phyloP scores from a whole-genome alignment of 2,888 invertebrate species.

The Dendrolimus houi region DNA sequence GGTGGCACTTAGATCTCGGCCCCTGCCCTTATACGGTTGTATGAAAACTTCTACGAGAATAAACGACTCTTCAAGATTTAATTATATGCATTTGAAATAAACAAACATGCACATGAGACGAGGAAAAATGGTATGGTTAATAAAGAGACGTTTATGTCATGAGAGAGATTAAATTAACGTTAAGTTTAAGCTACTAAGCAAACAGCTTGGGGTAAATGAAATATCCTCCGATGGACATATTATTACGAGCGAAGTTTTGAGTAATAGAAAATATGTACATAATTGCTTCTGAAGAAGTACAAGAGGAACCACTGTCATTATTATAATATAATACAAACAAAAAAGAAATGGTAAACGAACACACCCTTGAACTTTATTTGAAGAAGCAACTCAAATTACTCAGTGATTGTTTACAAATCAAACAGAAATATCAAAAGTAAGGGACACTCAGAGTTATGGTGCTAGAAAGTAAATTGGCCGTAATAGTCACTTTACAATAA shows the following conservation, averaged over 20 bases:
- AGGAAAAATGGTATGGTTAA: neutral
- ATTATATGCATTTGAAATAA: neutral
- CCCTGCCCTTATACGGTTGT: slow-evolving; percentile 49
- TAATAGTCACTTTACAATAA: too few relatives aligned
- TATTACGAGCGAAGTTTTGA: neutral
- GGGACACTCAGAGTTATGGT: neutral
- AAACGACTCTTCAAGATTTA: slow-evolving; percentile 4
- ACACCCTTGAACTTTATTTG: slow-evolving; percentile 5
- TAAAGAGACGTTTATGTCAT: too few relatives aligned
- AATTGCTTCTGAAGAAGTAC: neutral
- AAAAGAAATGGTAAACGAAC: neutral
- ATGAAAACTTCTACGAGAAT: slow-evolving; percentile 31
- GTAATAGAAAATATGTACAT: neutral
- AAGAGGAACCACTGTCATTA: too few relatives aligned
- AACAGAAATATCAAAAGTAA: neutral
- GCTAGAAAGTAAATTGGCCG: neutral
- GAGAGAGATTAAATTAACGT: too few relatives aligned
- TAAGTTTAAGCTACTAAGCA: too few relatives aligned
- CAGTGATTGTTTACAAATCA: neutral
- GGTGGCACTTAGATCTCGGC: slow-evolving; percentile 56
- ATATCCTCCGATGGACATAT: too few relatives aligned
- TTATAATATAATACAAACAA: neutral
- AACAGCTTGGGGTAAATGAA: too few relatives aligned
- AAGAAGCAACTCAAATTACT: slow-evolving; percentile 11
- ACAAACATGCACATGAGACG: neutral